These are phyloP conservation scores for Parus major DNA, from an alignment of 2,113 vertebrate species.

Conservation along the genomic window DNA sequence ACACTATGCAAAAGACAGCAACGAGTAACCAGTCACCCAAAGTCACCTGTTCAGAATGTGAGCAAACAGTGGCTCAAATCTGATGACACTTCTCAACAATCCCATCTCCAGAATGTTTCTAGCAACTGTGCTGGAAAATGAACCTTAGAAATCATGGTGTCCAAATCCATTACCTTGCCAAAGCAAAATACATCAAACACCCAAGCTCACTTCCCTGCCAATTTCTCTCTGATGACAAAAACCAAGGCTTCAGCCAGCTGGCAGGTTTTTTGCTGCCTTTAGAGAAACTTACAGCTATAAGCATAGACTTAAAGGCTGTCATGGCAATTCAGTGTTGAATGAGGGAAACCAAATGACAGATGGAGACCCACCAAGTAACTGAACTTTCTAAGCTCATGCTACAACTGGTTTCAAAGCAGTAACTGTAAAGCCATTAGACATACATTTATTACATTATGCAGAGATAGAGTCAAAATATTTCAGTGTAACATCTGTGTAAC, in stretches of 20 bases:
- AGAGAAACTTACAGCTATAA: background rate
- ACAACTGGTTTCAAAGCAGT: background rate
- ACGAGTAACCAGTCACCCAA: background rate
- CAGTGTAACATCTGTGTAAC: background rate
- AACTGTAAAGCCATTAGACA: background rate
- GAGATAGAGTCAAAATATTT: background rate
- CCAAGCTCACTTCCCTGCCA: background rate
- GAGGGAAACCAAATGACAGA: background rate
- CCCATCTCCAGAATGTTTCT: background rate
- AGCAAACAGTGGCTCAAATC: background rate
- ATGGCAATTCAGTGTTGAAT: background rate
- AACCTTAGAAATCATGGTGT: background rate
- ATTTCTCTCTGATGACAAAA: background rate
- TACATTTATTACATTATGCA: background rate
- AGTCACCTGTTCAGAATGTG: background rate
- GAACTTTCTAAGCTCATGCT: background rate
- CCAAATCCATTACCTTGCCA: background rate
- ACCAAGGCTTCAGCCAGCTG: background rate
- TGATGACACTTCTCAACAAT: background rate
- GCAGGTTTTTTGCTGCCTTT: background rate
- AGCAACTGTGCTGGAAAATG: background rate
- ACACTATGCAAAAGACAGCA: background rate
- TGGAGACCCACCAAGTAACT: background rate
- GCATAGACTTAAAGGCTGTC: background rate
- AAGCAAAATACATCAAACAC: background rate